phyloP scores from a whole-genome alignment of 2,797 vertebrate species.

The Fistularia tabacaria region DNA sequence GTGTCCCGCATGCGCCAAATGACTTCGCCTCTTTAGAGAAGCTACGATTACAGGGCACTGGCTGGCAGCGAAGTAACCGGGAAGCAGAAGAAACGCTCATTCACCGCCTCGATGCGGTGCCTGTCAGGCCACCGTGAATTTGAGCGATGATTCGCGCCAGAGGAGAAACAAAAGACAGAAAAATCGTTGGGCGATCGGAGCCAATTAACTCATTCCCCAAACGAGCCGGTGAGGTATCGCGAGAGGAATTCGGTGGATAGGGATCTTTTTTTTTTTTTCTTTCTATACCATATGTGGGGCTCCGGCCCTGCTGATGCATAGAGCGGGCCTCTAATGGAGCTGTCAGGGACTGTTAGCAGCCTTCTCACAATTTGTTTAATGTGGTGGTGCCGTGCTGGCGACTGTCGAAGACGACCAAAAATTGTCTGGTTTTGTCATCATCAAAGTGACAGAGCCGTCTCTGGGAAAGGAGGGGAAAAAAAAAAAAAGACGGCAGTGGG shows the following conservation, averaged over 20 bases:
- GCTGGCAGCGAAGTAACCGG: neutral
- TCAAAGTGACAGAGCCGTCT: no score
- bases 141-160: no score
- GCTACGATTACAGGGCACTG: neutral
- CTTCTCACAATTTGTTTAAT: slow-evolving; percentile 3
- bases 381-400: slow-evolving; percentile 1
- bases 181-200: slow-evolving; percentile 9
- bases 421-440: no score
- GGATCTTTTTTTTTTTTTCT: no score
- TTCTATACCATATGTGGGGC: neutral
- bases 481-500: no score
- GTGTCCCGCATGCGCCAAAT: no score
- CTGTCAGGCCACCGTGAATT: neutral
- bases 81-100: neutral
- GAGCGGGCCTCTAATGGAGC: slow-evolving; percentile 14
- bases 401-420: slow-evolving; percentile 6
- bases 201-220: slow-evolving; percentile 25
- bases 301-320: neutral
- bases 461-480: no score
- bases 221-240: slow-evolving; percentile 6
- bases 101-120: slow-evolving; percentile 3
- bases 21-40: no score
- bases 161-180: neutral
- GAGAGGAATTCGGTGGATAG: slow-evolving; percentile 12
- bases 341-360: slow-evolving; percentile 4